Percentiles rank a stretch among this genome's conserved stretches.
These are phyloP conservation scores for Volucella inflata DNA, from an alignment of 2,888 invertebrate genomes.

Conservation along the genomic window DNA sequence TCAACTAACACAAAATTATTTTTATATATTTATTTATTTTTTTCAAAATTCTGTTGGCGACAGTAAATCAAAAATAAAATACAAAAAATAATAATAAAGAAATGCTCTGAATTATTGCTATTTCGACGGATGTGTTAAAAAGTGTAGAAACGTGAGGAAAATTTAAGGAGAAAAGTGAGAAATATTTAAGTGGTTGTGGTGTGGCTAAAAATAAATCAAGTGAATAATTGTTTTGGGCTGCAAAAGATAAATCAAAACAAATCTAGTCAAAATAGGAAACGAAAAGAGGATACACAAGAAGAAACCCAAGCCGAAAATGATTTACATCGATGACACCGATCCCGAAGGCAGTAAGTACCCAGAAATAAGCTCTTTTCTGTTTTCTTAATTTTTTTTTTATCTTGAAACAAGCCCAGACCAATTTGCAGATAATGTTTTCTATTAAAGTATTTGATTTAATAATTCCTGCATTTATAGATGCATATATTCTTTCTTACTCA, in stretches of 20 bases:
- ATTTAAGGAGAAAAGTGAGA: slow-evolving; percentile 5
- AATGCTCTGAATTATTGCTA: slow-evolving; percentile 43
- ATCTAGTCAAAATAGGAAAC: slow-evolving; percentile 68
- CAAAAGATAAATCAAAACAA: background rate
- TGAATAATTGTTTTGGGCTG: background rate
- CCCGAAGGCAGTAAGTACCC: slow-evolving; percentile 92
- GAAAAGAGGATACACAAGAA: slow-evolving; percentile 70
- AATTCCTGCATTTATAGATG: slow-evolving; percentile 41
- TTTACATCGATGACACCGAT: slow-evolving; percentile 95
- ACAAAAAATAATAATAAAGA: slow-evolving; percentile 9
- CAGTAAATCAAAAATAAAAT: slow-evolving; percentile 11
- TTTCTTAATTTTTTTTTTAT: background rate
- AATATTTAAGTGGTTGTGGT: too few species aligned
- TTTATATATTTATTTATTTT: too few species aligned
- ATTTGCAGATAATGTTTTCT: slow-evolving; percentile 6
- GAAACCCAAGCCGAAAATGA: slow-evolving; percentile 86
- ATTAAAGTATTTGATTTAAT: slow-evolving; percentile 30
- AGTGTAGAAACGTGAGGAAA: slow-evolving; percentile 16
- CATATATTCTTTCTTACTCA: background rate
- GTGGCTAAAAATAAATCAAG: background rate
- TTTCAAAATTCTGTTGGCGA: background rate
- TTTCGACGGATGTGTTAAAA: slow-evolving; percentile 24
- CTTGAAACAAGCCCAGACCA: background rate
- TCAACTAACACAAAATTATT: background rate
- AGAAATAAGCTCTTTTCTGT: background rate